Evolutionary conservation across 2,797 vertebrate species (phyloP).

Genomic region (Pteropus rufus): DNA sequence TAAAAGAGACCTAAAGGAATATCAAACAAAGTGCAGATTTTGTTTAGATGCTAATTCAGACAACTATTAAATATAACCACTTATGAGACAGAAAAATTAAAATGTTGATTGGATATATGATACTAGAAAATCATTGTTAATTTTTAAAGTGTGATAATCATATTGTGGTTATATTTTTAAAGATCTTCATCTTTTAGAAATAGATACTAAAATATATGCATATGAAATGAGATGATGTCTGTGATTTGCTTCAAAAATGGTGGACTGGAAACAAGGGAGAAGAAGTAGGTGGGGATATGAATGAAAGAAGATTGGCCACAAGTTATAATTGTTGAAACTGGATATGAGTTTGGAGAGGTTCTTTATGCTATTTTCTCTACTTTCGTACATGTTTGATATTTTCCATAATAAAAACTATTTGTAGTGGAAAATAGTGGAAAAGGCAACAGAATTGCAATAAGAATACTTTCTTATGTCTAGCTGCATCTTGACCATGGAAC

Average conservation of each 20-base stretch:
- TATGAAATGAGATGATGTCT: not conserved
- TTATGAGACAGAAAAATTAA: not conserved
- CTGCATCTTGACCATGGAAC: not conserved
- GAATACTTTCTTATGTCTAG: not conserved
- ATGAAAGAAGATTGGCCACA: not conserved
- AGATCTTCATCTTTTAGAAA: not conserved
- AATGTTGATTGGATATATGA: not conserved
- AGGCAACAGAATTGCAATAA: not conserved
- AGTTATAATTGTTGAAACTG: not conserved
- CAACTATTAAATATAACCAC: not conserved
- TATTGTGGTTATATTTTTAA: not conserved
- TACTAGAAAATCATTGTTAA: not conserved
- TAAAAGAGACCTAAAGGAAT: not conserved
- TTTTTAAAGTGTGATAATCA: not conserved
- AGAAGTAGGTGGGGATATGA: too few species aligned
- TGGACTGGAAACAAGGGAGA: too few species aligned
- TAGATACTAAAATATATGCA: not conserved
- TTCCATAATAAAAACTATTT: not conserved
- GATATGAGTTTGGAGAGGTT: accelerated
- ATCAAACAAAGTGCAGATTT: not conserved
- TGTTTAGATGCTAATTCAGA: not conserved
- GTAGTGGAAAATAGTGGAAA: not conserved
- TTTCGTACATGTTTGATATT: not conserved
- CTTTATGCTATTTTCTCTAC: not conserved
- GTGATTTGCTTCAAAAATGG: not conserved